These are phyloP conservation scores for Gibbula magus DNA, from an alignment of 2,888 invertebrate species.

Conservation along the genomic window DNA sequence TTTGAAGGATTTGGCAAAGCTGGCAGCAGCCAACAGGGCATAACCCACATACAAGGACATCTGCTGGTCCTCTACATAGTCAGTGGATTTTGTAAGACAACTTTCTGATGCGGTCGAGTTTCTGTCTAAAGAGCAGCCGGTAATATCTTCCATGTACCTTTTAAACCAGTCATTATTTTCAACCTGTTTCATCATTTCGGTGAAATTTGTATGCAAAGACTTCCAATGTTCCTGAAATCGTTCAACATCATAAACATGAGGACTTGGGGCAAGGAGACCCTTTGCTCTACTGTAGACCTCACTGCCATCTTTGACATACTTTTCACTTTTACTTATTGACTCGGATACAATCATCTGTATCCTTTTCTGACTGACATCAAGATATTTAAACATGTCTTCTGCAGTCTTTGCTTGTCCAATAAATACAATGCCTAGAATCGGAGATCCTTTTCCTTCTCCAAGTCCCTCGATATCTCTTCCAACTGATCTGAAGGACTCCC, in stretches of 20 bases:
- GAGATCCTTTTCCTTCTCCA: neutral
- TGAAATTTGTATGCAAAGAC: neutral
- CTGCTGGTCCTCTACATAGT: neutral
- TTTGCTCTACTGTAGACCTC: neutral
- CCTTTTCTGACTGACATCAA: neutral
- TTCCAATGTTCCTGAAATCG: neutral
- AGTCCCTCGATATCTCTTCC: neutral
- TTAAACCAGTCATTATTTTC: conserved; percentile 5
- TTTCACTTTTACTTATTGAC: neutral
- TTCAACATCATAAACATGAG: neutral
- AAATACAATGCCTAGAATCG: neutral
- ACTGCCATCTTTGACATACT: neutral
- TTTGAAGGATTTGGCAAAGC: neutral
- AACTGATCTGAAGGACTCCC: neutral
- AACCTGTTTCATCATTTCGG: neutral
- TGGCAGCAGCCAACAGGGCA: neutral
- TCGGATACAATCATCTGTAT: conserved; percentile 4
- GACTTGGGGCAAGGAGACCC: neutral
- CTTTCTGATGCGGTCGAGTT: neutral
- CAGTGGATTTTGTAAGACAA: neutral
- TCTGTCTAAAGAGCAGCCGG: neutral
- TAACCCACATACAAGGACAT: neutral
- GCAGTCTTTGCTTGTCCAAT: neutral
- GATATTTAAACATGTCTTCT: neutral
- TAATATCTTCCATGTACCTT: neutral